Conservation (phyloP, 2,797 vertebrate species). For the Oreochromis mossambicus region DNA sequence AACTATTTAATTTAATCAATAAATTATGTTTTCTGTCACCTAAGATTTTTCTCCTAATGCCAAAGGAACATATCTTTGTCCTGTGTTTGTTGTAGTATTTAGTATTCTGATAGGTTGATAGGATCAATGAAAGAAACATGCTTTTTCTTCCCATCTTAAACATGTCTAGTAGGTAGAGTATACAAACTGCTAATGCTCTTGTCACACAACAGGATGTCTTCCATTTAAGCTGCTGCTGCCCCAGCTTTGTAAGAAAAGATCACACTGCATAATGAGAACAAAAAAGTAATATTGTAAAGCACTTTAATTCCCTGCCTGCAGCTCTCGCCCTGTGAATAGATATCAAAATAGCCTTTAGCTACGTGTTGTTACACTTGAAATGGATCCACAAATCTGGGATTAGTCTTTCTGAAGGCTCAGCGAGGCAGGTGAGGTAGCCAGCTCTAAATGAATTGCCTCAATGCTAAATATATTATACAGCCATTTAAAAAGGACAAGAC, state of each 20-base stretch:
- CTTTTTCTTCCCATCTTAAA: background rate
- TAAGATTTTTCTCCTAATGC: background rate
- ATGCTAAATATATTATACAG: background rate
- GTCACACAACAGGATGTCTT: background rate
- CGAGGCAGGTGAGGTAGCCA: constrained; percentile 3
- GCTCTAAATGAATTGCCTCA: background rate
- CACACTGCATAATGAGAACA: constrained; percentile 36
- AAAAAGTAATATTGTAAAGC: constrained; percentile 32
- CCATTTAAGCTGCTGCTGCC: background rate
- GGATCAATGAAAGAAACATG: background rate
- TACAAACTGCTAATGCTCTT: background rate
- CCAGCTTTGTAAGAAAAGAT: constrained; percentile 27
- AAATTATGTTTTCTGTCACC: background rate
- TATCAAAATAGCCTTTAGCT: constrained; percentile 40
- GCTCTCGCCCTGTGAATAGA: constrained; percentile 25
- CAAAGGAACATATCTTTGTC: background rate
- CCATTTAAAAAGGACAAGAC: background rate
- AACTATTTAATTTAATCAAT: background rate
- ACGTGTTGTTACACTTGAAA: constrained; percentile 48
- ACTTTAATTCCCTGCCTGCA: constrained; percentile 38
- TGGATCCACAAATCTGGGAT: constrained; percentile 56
- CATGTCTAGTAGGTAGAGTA: background rate
- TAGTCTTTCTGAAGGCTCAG: constrained; percentile 39
- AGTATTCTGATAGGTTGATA: background rate
- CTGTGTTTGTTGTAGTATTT: background rate